phyloP scores from a whole-genome alignment of 1,140 invertebrate species.

The Tetramorium simillimum region DNA sequence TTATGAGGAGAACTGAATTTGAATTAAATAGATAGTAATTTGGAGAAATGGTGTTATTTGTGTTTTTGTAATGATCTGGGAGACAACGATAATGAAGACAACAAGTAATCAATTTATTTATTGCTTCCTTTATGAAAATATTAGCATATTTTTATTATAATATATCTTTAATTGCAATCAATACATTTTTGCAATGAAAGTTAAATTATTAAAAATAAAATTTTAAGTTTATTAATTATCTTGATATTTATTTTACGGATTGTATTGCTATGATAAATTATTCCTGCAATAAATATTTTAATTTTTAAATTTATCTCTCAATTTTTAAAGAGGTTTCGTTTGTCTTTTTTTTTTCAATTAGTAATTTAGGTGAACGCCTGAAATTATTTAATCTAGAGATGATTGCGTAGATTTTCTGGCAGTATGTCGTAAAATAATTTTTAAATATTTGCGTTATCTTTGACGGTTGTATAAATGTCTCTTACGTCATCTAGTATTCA shows the following conservation, averaged over 20 bases:
- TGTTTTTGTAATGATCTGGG: background rate
- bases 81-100: background rate
- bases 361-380: background rate
- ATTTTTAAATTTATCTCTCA: background rate
- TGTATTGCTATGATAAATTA: background rate
- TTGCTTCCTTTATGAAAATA: background rate
- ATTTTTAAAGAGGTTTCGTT: background rate
- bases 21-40: background rate
- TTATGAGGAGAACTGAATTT: background rate
- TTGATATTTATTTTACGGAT: background rate
- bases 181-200: background rate
- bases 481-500: slow-evolving; percentile 8
- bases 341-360: background rate
- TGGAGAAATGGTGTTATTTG: background rate
- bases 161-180: background rate
- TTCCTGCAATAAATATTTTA: background rate
- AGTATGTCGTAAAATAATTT: background rate
- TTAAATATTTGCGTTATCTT: background rate
- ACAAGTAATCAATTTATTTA: background rate
- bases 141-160: background rate
- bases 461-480: background rate
- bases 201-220: background rate
- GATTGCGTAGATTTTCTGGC: background rate
- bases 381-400: background rate
- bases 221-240: background rate